phyloP scores from a whole-genome alignment of 2,888 invertebrate species.

The Amphipoea lucens region DNA sequence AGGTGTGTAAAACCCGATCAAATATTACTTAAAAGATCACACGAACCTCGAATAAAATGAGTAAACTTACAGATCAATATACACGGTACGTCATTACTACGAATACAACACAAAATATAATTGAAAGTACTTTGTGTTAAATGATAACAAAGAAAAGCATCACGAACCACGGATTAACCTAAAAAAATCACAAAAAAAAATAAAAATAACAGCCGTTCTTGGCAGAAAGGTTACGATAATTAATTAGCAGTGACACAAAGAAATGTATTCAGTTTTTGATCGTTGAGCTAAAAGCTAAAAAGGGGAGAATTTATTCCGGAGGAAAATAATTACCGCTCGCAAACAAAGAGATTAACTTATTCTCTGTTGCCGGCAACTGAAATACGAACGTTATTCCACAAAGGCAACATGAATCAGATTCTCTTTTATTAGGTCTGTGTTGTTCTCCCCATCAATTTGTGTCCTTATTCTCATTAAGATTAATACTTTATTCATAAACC shows the following conservation, averaged over 20 bases:
- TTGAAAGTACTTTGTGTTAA: slow-evolving; percentile 33
- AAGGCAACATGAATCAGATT: slow-evolving; percentile 73
- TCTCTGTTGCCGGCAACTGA: slow-evolving; percentile 69
- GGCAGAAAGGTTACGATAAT: slow-evolving; percentile 59
- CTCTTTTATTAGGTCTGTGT: slow-evolving; percentile 73
- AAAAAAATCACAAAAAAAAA: slow-evolving; percentile 60
- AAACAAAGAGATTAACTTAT: slow-evolving; percentile 75
- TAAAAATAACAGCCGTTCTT: slow-evolving; percentile 45
- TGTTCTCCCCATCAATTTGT: slow-evolving; percentile 71
- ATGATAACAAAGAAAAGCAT: slow-evolving; percentile 42
- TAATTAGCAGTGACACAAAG: slow-evolving; percentile 68
- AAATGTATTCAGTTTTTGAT: slow-evolving; percentile 71
- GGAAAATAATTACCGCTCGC: slow-evolving; percentile 73
- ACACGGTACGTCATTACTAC: background rate
- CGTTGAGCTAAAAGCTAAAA: slow-evolving; percentile 68
- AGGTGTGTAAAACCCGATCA: background rate
- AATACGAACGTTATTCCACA: slow-evolving; percentile 74
- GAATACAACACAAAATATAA: slow-evolving; percentile 23
- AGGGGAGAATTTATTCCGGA: slow-evolving; percentile 69
- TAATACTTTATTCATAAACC: slow-evolving; percentile 68
- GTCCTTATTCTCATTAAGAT: slow-evolving; percentile 69
- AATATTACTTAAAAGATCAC: background rate
- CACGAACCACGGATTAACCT: slow-evolving; percentile 44
- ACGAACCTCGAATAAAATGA: background rate
- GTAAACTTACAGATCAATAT: background rate